Evolutionary conservation across 2,797 vertebrate genomes (phyloP), one percentile per base, ranked within the genome.

Genomic region (Parotocinclus haroldoi): DNA sequence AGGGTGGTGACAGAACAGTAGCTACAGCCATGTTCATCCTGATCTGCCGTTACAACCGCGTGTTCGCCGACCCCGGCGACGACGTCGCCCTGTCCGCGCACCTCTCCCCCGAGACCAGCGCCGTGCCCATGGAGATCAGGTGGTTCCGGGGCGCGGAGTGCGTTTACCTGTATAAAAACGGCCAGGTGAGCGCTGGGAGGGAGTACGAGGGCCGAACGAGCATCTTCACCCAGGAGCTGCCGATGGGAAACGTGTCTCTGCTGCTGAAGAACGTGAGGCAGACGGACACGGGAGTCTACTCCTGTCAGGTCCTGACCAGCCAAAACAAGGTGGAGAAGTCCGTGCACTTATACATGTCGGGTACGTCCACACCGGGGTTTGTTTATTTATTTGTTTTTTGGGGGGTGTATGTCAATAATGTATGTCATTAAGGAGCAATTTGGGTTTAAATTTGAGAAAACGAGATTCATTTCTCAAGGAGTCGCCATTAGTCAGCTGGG

Each of bases 211-310:
- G 56, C 46, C 44, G 70, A 50, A 19, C 63, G 13, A 16, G 19
- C 27, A 7, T 80, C 46, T 48, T 39, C 10, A 54, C 13, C 3
- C 37, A 45, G 11, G 66, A 74, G 54, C 59, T 78, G 48, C 10
- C 36, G 39, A 69, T 11, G 16, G 73, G 75, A 66, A 72, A 72
- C 17, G 42, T 79, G 1, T 73, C 78, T 36, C 68, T 74, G 27
- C 56, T 37, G 7, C 54, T 68, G 37, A 72, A 49, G 39, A 54
- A 64, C 18, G n/a, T 67, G 39, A 7, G 54, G 3, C 42, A 0
- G 1, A 45, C 49, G 17, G 77, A 76, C 50, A 58, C 55, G 7
- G 69, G 72, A 13, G 27, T 37, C 4, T 74, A 76, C 56, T 73
- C 9, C 48, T 76, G 75, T 61, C 74, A 76, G 36, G 65, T 76